phyloP scores from a whole-genome alignment of 2,797 vertebrate species.

The Liasis olivaceus region DNA sequence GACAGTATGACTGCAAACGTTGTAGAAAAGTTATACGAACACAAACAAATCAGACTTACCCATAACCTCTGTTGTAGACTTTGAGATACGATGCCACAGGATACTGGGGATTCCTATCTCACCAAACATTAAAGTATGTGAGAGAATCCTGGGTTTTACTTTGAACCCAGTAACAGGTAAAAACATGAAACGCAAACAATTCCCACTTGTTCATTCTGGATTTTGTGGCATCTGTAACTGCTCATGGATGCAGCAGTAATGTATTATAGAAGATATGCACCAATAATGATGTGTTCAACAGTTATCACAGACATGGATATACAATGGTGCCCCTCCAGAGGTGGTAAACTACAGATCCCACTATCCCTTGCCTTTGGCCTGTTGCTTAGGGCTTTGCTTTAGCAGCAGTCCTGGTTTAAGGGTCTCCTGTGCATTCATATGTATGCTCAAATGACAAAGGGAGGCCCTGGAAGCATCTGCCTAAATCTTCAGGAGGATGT shows the following conservation, averaged over 20 bases:
- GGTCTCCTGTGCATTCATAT: no score
- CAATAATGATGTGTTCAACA: no score
- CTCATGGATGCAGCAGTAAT: background rate
- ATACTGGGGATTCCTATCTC: no score
- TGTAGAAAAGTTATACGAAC: background rate
- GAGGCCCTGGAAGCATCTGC: no score
- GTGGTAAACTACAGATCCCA: no score
- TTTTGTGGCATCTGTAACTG: background rate
- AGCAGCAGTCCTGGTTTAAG: no score
- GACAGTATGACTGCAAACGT: background rate
- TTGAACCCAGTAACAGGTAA: background rate
- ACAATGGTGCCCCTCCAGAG: no score
- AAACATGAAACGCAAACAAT: background rate
- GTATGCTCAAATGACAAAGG: no score
- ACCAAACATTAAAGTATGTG: background rate
- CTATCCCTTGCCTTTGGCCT: no score
- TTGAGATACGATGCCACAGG: background rate
- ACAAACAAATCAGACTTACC: background rate
- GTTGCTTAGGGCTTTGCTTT: no score
- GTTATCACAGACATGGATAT: no score
- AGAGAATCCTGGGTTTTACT: background rate
- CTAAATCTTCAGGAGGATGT: no score
- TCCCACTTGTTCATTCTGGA: background rate
- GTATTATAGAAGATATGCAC: background rate
- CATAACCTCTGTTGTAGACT: background rate